Conservation (phyloP, 1,140 invertebrate genomes). For the Camponotus floridanus region DNA sequence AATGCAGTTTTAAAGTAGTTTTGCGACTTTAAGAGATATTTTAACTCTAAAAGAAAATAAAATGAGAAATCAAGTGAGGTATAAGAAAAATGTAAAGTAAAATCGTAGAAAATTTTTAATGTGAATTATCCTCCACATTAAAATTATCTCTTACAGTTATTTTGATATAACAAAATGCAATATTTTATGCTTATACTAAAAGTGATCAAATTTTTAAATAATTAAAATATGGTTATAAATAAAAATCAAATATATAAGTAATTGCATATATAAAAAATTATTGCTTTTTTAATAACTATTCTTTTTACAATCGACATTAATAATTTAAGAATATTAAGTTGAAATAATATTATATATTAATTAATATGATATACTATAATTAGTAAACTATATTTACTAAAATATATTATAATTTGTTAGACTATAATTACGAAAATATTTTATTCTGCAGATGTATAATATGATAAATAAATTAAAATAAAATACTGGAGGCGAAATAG, state of each 20-base stretch:
- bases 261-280: background rate
- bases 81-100: background rate
- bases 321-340: background rate
- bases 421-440: slow-evolving; percentile 7
- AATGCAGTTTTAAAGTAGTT: slow-evolving; percentile 35
- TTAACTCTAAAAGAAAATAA: background rate
- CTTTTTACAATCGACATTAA: background rate
- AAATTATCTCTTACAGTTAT: background rate
- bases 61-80: background rate
- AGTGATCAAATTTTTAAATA: background rate
- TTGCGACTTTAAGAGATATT: background rate
- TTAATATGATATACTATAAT: background rate
- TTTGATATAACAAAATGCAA: background rate
- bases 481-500: background rate
- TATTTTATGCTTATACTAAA: background rate
- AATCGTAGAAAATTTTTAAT: background rate
- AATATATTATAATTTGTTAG: background rate
- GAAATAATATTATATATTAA: background rate
- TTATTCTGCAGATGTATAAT: background rate
- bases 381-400: background rate
- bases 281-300: background rate
- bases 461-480: background rate
- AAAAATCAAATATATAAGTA: background rate
- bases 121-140: background rate
- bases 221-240: background rate